These are phyloP conservation scores for Lasius platythorax DNA, from an alignment of 2,888 invertebrate species.

Conservation along the genomic window DNA sequence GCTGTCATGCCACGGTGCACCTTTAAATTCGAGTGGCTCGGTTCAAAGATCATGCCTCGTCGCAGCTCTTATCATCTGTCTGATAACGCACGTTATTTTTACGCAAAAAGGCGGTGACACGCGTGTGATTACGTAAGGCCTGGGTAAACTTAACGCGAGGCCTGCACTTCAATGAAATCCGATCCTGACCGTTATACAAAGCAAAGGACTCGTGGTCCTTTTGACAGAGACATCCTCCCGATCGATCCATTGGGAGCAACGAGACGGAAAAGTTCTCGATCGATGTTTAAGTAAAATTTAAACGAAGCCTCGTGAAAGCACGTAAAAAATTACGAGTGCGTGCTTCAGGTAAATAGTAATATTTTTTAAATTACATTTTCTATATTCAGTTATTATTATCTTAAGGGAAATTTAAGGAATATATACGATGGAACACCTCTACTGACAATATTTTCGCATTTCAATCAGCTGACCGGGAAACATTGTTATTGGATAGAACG, in stretches of 20 bases:
- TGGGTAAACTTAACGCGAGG: neutral
- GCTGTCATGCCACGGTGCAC: neutral
- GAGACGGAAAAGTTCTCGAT: neutral
- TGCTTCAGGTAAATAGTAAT: neutral
- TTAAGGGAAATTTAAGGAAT: neutral
- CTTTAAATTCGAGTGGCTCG: constrained; percentile 36
- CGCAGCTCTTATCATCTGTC: constrained; percentile 37
- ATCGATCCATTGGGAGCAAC: neutral
- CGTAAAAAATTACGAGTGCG: neutral
- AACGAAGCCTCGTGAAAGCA: neutral
- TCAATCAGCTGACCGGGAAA: neutral
- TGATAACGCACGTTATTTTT: constrained; percentile 35
- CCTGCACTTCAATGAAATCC: constrained; percentile 12
- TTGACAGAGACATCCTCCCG: neutral
- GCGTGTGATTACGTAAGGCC: neutral
- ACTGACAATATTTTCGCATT: neutral
- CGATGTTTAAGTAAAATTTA: neutral
- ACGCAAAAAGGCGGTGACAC: constrained; percentile 26
- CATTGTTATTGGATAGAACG: constrained; percentile 13
- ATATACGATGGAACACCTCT: neutral
- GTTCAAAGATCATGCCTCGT: constrained; percentile 45
- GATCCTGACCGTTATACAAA: constrained; percentile 22
- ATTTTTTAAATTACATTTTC: neutral
- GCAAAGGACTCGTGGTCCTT: neutral
- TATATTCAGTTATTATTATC: neutral